These are phyloP conservation scores for Maccullochella peelii DNA, from an alignment of 2,113 vertebrate species.

Conservation along the genomic window DNA sequence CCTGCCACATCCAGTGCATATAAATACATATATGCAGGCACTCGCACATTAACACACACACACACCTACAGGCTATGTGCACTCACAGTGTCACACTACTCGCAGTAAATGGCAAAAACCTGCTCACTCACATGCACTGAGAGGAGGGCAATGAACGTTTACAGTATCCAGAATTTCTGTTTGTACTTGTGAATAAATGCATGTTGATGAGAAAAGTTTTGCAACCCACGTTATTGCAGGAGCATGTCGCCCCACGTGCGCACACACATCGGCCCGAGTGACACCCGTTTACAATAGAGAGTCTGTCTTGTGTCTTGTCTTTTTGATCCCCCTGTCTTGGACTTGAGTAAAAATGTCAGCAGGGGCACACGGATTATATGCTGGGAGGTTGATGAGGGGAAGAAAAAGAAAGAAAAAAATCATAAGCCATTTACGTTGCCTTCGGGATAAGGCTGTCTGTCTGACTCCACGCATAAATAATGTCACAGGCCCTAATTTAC, in stretches of 20 bases:
- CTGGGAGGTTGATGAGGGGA: slow-evolving; percentile 32
- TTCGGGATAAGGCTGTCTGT: slow-evolving; percentile 68
- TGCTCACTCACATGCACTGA: slow-evolving; percentile 45
- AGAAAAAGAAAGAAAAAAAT: neutral
- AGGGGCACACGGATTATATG: slow-evolving; percentile 67
- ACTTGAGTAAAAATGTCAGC: slow-evolving; percentile 61
- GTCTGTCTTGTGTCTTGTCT: slow-evolving; percentile 19
- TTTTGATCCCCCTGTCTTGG: slow-evolving; percentile 59
- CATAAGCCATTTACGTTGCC: slow-evolving; percentile 74
- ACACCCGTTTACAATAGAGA: slow-evolving; percentile 42
- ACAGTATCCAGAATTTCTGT: slow-evolving; percentile 60
- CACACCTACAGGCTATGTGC: slow-evolving; percentile 76
- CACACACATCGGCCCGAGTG: slow-evolving; percentile 4
- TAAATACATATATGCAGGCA: slow-evolving; percentile 78
- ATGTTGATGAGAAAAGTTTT: slow-evolving; percentile 72
- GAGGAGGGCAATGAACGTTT: slow-evolving; percentile 62
- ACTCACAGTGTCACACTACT: slow-evolving; percentile 59
- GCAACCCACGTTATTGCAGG: slow-evolving; percentile 11
- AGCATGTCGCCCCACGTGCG: neutral
- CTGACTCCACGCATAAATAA: slow-evolving; percentile 69
- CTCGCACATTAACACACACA: slow-evolving; percentile 61
- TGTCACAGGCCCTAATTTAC: slow-evolving; percentile 66
- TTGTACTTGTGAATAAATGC: slow-evolving; percentile 75
- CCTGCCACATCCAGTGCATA: slow-evolving; percentile 81
- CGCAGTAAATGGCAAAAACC: slow-evolving; percentile 50